Base-by-base conservation (phyloP, 2,113 vertebrate species). In the Cygnus buccinator region DNA sequence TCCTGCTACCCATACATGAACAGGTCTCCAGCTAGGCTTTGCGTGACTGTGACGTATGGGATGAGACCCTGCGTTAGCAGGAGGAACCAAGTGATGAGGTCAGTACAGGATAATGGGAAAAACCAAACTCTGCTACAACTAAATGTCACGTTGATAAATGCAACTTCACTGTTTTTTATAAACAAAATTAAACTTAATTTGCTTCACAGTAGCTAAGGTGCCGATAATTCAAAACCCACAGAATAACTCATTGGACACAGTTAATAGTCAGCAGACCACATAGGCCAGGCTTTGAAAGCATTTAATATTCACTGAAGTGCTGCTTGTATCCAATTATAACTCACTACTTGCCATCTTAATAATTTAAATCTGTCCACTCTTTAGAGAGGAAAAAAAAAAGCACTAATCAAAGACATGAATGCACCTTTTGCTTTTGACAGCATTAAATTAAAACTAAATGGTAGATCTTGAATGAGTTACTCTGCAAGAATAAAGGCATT, bases 271-370 rank as follows among this genome's bases (percentile, higher is more conserved):
- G 95, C 96, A 95, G 96, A 81, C 90, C 93, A 97, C 97, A 97
- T 97, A 97, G 97, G 96, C 96, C 66, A 63, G 96, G 94, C 98
- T 99, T 97, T 98, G 98, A 99, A 99, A 98, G 98, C 98, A 97
- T 98, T 98, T 98, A 98, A 98, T 99, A 99, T 99, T 98, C 98
- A 93, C 98, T 99, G 98, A 99, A 99, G 99, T 98, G 98, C 98
- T 98, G 98, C 99, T 99, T 99, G 98, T 98, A 98, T 98, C 99
- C 99, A 99, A 99, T 99, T 99, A 99, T 99, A 99, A 99, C 99
- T 99, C 98, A 97, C 99, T 98, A 98, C 98, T 98, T 97, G 98
- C 98, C 98, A 98, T 98, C 98, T 98, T 99, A 99, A 99, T 99
- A 99, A 99, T 99, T 99, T 99, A 99, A 99, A 99, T 98, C 99